A percentile compares a stretch with the other conserved stretches of the same genome.
phyloP scores from a whole-genome alignment of 2,797 vertebrate species.

The Neosilurus mollespiculum region DNA sequence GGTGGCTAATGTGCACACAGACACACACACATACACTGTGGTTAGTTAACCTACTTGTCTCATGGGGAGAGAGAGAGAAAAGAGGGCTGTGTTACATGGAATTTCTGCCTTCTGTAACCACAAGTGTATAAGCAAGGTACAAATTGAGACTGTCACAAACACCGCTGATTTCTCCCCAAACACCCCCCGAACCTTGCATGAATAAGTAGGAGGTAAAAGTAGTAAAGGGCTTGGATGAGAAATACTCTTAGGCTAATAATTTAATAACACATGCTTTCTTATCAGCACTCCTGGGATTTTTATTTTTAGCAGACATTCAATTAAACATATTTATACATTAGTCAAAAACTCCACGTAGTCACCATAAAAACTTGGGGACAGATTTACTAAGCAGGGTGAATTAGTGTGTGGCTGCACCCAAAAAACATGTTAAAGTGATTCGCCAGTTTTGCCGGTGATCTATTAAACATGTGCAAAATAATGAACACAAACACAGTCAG shows the following conservation, averaged over 20 bases:
- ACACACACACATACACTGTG: conserved; percentile 54
- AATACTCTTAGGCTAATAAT: background rate
- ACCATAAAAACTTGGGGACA: too few relatives aligned
- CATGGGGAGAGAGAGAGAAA: conserved; percentile 31
- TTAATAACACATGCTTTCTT: background rate
- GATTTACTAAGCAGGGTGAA: too few relatives aligned
- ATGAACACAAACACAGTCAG: too few relatives aligned
- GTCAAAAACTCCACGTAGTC: too few relatives aligned
- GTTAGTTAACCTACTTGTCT: conserved; percentile 49
- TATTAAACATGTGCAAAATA: too few relatives aligned
- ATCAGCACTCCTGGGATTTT: background rate
- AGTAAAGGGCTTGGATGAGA: background rate
- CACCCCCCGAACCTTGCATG: background rate
- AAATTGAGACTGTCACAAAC: conserved; percentile 17
- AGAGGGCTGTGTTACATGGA: conserved; percentile 21
- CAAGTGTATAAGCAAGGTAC: conserved; percentile 21
- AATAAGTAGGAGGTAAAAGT: background rate
- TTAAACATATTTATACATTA: too few relatives aligned
- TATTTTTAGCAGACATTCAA: background rate
- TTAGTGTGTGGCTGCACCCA: too few relatives aligned
- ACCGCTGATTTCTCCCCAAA: conserved; percentile 5
- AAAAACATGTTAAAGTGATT: too few relatives aligned
- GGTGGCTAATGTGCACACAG: conserved; percentile 71
- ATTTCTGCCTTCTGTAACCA: conserved; percentile 29
- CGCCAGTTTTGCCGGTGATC: too few relatives aligned